Base-by-base conservation (phyloP, 2,113 vertebrate species). In the Chaetodon auriga region DNA sequence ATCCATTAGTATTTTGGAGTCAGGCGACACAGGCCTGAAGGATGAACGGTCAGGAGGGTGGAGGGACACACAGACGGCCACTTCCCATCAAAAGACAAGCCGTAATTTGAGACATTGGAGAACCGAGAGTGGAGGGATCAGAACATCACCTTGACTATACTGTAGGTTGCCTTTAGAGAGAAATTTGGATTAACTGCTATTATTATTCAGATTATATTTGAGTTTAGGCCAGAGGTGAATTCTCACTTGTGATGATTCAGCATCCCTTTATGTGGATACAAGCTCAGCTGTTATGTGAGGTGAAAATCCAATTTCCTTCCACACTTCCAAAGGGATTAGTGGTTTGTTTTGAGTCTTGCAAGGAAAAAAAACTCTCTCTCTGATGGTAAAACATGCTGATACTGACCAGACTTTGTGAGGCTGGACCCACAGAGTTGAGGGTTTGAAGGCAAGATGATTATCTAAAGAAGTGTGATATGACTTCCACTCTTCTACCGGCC, bases 1-100 rank as follows among this genome's bases (percentile, higher is more conserved):
- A 68, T 92, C 88, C 92, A 94, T 94, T 93, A 93, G 87, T 30
- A 74, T 5, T 72, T 77, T 62, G 68, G 79, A 90, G 83, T 89
- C 65, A 77, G 83, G 79, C 81, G 63, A 87, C 82, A 72, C 63
- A 63, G 74, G 85, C 90, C 90, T 77, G 61, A 85, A 89, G 90
- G 93, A 82, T 65, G 71, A 86, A 82, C 68, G 83, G 75, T 36
- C 43, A 77, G 83, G 84, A 72, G 80, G 85, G 72, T 70, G 81
- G 66, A 79, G 57, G 45, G 80, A 46, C 53, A 78, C n/a, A 61
- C 68, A 82, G 82, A 85, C 62, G 78, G 78, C 75, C 72, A 61
- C 68, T 83, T 69, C 61, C 43, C 3, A 3, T 54, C 68, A 75
- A 87, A 78, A 75, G 78, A 80, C 87, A 80, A 80, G 84, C 89